Evolutionary conservation across 2,888 invertebrate genomes (phyloP), one percentile per base, ranked within the genome.

Genomic region (Tanytarsus gracilentus): DNA sequence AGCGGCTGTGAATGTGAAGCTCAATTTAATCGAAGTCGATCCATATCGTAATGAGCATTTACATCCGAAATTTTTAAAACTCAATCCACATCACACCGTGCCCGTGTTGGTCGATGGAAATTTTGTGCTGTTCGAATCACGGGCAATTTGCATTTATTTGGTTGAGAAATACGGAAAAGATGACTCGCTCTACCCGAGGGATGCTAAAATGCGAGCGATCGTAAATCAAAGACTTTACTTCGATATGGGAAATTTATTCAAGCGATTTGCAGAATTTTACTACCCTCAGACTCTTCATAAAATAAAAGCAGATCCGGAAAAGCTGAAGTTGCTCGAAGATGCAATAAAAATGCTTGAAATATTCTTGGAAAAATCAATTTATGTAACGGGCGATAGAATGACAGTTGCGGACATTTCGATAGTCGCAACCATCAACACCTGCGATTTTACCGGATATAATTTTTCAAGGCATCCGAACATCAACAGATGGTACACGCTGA

Each of bases 141-240:
- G 61, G 11, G 40, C 56, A 18, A 61, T 58, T 26, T 27, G 33
- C 2, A 40, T 51, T n/a, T 61, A 61, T 50, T 29, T 61, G 9
- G 26, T 40, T 30, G 61, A 61, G 11, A 61, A 56, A 39, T 61
- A 61, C 51, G 58, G 21, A 1, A 61, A 84, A 69, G 80, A 85
- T 66, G 83, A 82, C 67, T 73, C 76, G 0, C 72, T 88, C 26
- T 78, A 76, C 64, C 88, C 88, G 0, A 84, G 80, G 66, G 85
- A 87, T 63, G 79, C 85, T 0, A 79, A 82, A 66, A 79, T 79
- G 62, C 76, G 86, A 26, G 88, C 84, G 1, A 56, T 81, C 1
- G 83, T 89, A 16, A 85, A 88, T 72, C 82, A 85, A 66, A 76
- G 82, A 61, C 72, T 88, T 50, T 84, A 82, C 72, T 88, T 87